Conservation (phyloP, 2,113 vertebrate genomes). For the Crotalus horridus region DNA sequence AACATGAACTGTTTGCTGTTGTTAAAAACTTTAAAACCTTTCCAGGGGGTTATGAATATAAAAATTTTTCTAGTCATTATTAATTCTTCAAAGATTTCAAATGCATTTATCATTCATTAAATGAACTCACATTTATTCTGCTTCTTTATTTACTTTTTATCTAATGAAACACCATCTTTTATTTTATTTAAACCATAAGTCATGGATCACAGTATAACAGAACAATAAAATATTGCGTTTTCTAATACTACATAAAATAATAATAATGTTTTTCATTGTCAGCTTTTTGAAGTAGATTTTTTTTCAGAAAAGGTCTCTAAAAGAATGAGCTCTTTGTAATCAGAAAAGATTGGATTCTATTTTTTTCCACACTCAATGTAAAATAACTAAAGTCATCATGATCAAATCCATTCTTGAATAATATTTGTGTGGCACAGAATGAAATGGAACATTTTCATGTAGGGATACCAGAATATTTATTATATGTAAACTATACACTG, state of each 20-base stretch:
- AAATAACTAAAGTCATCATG: slow-evolving; percentile 3
- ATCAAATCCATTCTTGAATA: slow-evolving; percentile 3
- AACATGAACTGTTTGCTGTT: neutral
- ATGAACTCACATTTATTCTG: neutral
- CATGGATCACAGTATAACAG: neutral
- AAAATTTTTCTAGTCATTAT: neutral
- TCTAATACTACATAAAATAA: neutral
- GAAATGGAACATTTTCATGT: neutral
- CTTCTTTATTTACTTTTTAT: neutral
- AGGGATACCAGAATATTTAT: neutral
- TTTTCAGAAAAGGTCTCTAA: neutral
- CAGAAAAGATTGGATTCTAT: slow-evolving; percentile 1
- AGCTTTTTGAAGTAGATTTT: slow-evolving; percentile 5
- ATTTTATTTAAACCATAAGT: neutral
- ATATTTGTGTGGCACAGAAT: neutral
- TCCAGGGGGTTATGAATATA: neutral
- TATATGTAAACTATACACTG: neutral
- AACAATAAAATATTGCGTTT: neutral
- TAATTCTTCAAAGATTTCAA: neutral
- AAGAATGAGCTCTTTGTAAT: neutral
- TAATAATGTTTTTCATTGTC: neutral
- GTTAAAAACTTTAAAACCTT: neutral
- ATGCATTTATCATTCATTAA: neutral
- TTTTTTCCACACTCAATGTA: neutral
- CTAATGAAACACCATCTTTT: neutral